Evolutionary conservation across 2,113 vertebrate species (phyloP).

Genomic region (Helogale parvula): DNA sequence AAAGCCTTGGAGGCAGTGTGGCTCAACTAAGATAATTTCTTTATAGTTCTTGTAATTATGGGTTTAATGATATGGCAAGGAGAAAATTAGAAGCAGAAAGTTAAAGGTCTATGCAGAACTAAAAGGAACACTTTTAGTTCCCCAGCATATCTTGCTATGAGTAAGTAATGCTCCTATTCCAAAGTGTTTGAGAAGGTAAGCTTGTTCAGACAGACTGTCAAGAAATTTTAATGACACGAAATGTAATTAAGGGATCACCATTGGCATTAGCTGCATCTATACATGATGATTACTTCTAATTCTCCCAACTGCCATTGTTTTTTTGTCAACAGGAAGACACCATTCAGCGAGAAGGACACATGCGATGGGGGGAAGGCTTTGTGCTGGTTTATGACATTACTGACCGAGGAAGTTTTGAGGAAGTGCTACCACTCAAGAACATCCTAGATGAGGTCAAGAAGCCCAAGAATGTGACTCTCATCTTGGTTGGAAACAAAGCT

Average conservation of each 20-base stretch:
- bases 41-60: not conserved
- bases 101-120: not conserved
- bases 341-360: constrained; percentile 95
- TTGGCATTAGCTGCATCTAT: not conserved
- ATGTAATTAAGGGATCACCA: not conserved
- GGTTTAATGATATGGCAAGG: not conserved
- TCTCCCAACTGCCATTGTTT: not conserved
- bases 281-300: not conserved
- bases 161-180: not conserved
- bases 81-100: not conserved
- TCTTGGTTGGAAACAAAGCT: constrained; percentile 97
- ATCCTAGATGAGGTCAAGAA: constrained; percentile 96
- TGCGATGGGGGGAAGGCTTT: constrained; percentile 98
- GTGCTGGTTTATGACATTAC: constrained; percentile 98
- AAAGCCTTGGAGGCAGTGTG: not conserved
- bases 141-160: not conserved
- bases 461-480: constrained; percentile 95
- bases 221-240: not conserved
- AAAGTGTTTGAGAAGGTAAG: not conserved
- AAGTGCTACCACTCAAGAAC: constrained; percentile 92
- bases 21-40: not conserved
- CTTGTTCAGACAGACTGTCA: not conserved
- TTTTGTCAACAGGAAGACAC: constrained; percentile 91
- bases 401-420: constrained; percentile 96
- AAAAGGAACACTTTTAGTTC: not conserved